These are phyloP conservation scores for Nipponia nippon DNA, from an alignment of 2,113 vertebrate genomes.

Conservation along the genomic window DNA sequence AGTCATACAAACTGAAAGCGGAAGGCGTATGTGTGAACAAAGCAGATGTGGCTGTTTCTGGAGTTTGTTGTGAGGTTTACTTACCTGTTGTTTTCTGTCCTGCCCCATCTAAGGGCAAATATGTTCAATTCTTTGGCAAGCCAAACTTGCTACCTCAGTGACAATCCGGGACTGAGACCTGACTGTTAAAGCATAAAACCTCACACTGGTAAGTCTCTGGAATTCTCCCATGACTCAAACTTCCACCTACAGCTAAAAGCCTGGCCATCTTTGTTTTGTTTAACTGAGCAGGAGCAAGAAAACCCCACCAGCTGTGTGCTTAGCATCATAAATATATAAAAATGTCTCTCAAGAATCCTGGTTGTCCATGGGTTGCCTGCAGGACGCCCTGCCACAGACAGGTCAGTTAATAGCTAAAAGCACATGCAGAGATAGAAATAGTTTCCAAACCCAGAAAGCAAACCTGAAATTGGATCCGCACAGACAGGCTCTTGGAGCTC, in stretches of 20 bases:
- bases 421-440: not conserved
- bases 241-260: not conserved
- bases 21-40: slow-evolving; percentile 7
- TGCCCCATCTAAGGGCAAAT: not conserved
- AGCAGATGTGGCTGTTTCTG: not conserved
- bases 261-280: slow-evolving; percentile 25
- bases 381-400: not conserved
- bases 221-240: not conserved
- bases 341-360: not conserved
- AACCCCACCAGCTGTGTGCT: not conserved
- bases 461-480: not conserved
- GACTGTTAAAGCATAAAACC: not conserved
- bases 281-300: not conserved
- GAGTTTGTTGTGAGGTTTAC: not conserved
- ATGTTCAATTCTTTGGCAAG: not conserved
- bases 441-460: not conserved
- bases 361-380: not conserved
- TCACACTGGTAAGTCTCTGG: not conserved
- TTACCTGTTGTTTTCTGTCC: not conserved
- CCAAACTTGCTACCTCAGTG: not conserved
- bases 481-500: not conserved
- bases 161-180: not conserved
- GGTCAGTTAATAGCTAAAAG: not conserved
- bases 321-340: not conserved
- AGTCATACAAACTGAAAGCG: slow-evolving; percentile 15